phyloP scores from a whole-genome alignment of 2,113 vertebrate genomes.

The Meleagris gallopavo region DNA sequence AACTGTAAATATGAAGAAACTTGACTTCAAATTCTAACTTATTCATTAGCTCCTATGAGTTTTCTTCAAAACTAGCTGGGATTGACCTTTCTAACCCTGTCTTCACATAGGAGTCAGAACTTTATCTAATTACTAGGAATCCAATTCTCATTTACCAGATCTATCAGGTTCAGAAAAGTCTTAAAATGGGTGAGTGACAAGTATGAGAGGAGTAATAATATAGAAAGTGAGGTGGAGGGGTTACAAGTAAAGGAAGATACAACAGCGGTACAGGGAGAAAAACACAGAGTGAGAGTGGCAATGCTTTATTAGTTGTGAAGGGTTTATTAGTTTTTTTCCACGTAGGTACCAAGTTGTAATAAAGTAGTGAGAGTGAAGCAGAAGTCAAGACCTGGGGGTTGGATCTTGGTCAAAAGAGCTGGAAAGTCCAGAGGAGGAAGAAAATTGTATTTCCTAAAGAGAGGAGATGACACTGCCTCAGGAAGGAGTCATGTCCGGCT shows the following conservation, averaged over 20 bases:
- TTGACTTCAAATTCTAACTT: not conserved
- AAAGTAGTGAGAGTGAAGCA: not conserved
- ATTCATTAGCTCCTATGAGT: not conserved
- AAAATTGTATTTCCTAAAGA: not conserved
- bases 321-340: not conserved
- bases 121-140: not conserved
- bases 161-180: not conserved
- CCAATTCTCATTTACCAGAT: constrained; percentile 3
- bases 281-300: not conserved
- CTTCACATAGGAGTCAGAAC: not conserved
- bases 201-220: not conserved
- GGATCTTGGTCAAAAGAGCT: not conserved
- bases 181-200: not conserved
- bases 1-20: not conserved
- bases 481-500: not conserved
- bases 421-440: not conserved
- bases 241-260: not conserved
- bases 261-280: not conserved
- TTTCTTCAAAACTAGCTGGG: not conserved
- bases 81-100: not conserved
- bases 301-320: not conserved
- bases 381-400: not conserved
- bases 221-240: not conserved
- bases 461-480: not conserved
- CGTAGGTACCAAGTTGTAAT: not conserved